Evolutionary conservation across 2,113 vertebrate species (phyloP).

Genomic region (Guaruba guarouba): DNA sequence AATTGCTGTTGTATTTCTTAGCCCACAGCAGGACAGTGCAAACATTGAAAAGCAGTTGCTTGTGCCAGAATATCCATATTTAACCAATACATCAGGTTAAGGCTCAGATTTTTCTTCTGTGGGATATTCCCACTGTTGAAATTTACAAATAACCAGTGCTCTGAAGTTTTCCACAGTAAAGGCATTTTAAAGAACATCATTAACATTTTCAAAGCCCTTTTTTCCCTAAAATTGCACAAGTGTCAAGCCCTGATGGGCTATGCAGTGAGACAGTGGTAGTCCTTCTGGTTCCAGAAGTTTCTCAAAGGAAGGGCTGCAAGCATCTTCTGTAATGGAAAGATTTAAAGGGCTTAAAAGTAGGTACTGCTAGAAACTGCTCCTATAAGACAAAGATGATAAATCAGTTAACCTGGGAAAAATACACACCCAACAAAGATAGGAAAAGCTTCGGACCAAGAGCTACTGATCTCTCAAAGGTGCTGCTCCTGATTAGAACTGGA

Average conservation of each 20-base stretch:
- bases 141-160: neutral
- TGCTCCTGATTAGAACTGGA: neutral
- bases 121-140: neutral
- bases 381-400: neutral
- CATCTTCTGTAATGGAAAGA: neutral
- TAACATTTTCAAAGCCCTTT: neutral
- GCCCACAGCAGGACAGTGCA: neutral
- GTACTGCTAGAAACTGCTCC: neutral
- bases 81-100: neutral
- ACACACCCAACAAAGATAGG: neutral
- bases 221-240: neutral
- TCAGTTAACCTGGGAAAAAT: neutral
- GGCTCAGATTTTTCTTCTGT: neutral
- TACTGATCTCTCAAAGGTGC: neutral
- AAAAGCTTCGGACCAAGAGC: neutral
- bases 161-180: neutral
- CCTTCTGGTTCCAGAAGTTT: neutral
- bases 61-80: neutral
- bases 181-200: neutral
- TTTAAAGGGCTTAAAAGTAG: neutral
- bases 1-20: slow-evolving; percentile 25
- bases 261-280: neutral
- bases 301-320: neutral
- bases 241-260: neutral
- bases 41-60: neutral